These are phyloP conservation scores for Daubentonia madagascariensis DNA, from an alignment of 2,113 vertebrate species.

Conservation along the genomic window DNA sequence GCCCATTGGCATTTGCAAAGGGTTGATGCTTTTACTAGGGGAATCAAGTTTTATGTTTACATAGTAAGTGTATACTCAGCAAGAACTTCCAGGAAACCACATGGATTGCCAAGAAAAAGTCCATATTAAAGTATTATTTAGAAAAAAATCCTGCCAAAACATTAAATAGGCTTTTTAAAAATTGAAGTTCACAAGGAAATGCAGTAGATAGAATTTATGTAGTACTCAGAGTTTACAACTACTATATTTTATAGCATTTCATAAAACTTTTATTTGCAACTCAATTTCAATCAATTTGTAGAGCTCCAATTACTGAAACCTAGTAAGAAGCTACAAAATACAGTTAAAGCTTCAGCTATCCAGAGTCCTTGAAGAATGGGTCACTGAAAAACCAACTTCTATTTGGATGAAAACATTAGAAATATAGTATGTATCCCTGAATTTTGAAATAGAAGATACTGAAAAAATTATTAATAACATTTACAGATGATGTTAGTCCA, in stretches of 20 bases:
- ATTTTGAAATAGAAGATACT: slow-evolving; percentile 12
- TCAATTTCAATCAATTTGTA: slow-evolving; percentile 42
- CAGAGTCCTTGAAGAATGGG: not conserved
- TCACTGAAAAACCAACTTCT: not conserved
- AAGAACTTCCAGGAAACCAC: slow-evolving; percentile 60
- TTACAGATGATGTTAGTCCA: not conserved
- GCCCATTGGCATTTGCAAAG: not conserved
- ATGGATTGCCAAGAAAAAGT: slow-evolving; percentile 58
- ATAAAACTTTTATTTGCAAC: slow-evolving; percentile 58
- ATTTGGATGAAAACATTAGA: not conserved
- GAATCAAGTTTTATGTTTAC: slow-evolving; percentile 57
- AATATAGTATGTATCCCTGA: not conserved
- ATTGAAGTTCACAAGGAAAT: slow-evolving; percentile 30
- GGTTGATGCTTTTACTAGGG: not conserved
- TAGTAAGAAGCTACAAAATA: slow-evolving; percentile 28
- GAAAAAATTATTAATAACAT: not conserved
- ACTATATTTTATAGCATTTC: slow-evolving; percentile 48
- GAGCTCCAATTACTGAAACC: slow-evolving; percentile 16
- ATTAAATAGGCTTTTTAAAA: slow-evolving; percentile 10
- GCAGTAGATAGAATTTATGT: slow-evolving; percentile 47
- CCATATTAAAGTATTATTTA: slow-evolving; percentile 49
- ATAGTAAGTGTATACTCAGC: slow-evolving; percentile 49
- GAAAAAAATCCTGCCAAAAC: slow-evolving; percentile 32
- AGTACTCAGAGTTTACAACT: slow-evolving; percentile 54
- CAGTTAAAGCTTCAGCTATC: not conserved